A percentile compares a stretch with the other conserved stretches of the same genome.
phyloP scores from a whole-genome alignment of 1,140 invertebrate genomes.

The Bombus sylvicola region DNA sequence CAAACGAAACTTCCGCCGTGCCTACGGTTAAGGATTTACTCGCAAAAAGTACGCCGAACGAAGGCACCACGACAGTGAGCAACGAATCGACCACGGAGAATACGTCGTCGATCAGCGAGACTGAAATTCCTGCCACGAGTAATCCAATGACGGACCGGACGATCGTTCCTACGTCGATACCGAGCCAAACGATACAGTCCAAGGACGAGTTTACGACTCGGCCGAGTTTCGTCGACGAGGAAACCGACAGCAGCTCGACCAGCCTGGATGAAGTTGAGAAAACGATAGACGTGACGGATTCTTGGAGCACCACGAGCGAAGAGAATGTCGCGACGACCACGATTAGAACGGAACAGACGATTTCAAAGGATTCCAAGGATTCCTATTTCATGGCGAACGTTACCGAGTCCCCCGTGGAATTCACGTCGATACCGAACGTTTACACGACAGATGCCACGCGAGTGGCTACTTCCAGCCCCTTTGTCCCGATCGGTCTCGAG shows the following conservation, averaged over 20 bases:
- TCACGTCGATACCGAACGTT: neutral
- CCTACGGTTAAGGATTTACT: neutral
- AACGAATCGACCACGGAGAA: slow-evolving; percentile 12
- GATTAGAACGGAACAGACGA: neutral
- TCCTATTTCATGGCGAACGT: slow-evolving; percentile 1
- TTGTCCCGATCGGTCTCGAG: neutral
- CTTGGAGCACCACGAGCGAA: neutral
- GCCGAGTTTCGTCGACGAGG: neutral
- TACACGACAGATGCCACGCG: neutral
- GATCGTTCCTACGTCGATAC: neutral
- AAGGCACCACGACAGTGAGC: slow-evolving; percentile 28
- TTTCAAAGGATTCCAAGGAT: slow-evolving; percentile 16
- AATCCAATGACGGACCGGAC: neutral
- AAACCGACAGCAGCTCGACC: neutral
- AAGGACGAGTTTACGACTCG: neutral
- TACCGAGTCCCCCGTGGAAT: slow-evolving; percentile 9
- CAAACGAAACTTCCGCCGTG: neutral
- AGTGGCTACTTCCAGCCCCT: neutral
- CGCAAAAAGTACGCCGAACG: neutral
- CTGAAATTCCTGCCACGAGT: neutral
- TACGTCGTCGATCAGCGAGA: neutral
- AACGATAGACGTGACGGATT: slow-evolving; percentile 14
- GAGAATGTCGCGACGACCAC: neutral
- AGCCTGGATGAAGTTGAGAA: neutral
- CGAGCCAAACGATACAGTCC: neutral